Evolutionary conservation across 2,888 invertebrate genomes (phyloP).

Genomic region (Cyaniris semiargus): DNA sequence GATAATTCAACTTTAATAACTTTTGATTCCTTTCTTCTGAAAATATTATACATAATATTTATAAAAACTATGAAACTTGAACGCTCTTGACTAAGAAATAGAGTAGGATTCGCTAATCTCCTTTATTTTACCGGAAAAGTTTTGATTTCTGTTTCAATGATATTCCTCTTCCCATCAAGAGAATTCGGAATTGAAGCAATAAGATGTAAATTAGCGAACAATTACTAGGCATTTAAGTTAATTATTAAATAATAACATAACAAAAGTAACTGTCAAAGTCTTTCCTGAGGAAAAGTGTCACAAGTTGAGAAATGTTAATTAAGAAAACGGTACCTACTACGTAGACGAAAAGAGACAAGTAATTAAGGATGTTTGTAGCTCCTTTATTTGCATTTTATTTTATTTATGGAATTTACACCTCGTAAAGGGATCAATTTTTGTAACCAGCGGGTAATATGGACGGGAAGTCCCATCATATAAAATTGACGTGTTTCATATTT

Average conservation of each 20-base stretch:
- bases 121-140: not conserved
- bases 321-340: slow-evolving; percentile 19
- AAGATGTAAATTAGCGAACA: not conserved
- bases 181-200: not conserved
- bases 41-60: too few species aligned
- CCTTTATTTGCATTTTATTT: not conserved
- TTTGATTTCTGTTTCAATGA: not conserved
- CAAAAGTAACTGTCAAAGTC: slow-evolving; percentile 12
- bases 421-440: too few species aligned
- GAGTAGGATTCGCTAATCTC: not conserved
- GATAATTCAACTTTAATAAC: too few species aligned
- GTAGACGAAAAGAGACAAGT: not conserved
- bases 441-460: too few species aligned
- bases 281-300: slow-evolving; percentile 6
- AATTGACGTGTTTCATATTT: too few species aligned
- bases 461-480: too few species aligned
- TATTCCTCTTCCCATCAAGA: not conserved
- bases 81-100: too few species aligned
- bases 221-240: not conserved
- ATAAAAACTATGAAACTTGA: too few species aligned
- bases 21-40: too few species aligned
- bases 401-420: not conserved
- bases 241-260: not conserved
- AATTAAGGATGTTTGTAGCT: slow-evolving; percentile 12
- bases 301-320: slow-evolving; percentile 28